Evolutionary conservation across 2,888 invertebrate species (phyloP), one percentile per base, ranked within the genome.

Genomic region (Griposia aprilina): DNA sequence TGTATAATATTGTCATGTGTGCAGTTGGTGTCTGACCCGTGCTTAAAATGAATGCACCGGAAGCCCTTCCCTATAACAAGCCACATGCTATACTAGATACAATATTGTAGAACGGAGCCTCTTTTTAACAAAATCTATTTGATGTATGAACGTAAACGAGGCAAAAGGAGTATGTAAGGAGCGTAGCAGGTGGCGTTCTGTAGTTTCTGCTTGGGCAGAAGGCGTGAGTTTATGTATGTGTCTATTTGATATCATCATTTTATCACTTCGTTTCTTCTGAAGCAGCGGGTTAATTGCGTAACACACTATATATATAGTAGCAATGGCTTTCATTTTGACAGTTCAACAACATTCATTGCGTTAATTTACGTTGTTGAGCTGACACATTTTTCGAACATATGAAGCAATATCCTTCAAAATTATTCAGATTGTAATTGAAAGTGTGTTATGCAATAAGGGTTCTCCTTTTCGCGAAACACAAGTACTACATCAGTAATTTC

Each of bases 41-140:
- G 85, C 78, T 85, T 55, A 68, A 74, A 80, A 78, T 80, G 26
- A 76, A 82, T 79, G 80, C 77, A 77, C 67, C 55, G 82, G 84
- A 84, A 88, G 85, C 75, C 76, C 74, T 84, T 81, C 55, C 76
- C 20, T 65, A n/a, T 71, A 36, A 63, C 36, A 72, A 75, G 62
- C 74, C 81, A 83, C 26, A 82, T 87, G 80, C 72, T 79, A 72
- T 62, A 74, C 48, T 74, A 67, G 45, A 72, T 66, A 45, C 55
- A 52, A n/a, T 45, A 36, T 45, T 59, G 13, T 52, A 13, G 48
- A 55, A n/a, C 26, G 11, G 23, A 26, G n/a, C 17, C 6, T 60
- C 74, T 59, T 71, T 63, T 30, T 3, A 15, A 15, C 13, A 17
- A 20, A 23, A 23, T 23, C n/a, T 17, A 41, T 77, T 52, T 55